Percentiles rank a stretch among this genome's conserved stretches.
Evolutionary conservation across 2,888 invertebrate species (phyloP).

Genomic region (Heteromyza rotundicornis): DNA sequence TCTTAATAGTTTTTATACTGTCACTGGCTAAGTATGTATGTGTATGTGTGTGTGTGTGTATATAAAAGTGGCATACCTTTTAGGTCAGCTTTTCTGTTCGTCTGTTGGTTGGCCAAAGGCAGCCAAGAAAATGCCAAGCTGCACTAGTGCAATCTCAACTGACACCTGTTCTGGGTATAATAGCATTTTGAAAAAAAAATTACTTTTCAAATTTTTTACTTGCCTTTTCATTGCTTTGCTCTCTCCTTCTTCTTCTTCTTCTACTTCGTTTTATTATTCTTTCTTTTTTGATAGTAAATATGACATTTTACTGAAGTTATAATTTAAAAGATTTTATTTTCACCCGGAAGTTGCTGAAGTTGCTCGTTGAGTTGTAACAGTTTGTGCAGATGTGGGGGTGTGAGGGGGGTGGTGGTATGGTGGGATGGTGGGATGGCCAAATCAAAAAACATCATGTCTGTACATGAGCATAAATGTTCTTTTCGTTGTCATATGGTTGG

Average conservation of each 20-base stretch:
- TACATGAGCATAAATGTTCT: neutral
- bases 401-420: too few relatives aligned
- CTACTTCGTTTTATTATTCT: neutral
- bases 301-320: slow-evolving; percentile 2
- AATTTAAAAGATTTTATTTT: slow-evolving; percentile 2
- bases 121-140: neutral
- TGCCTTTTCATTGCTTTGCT: neutral
- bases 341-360: neutral
- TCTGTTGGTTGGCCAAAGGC: neutral
- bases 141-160: neutral
- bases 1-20: neutral
- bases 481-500: too few relatives aligned
- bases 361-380: neutral
- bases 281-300: neutral
- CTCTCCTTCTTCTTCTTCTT: neutral
- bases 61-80: neutral
- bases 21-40: neutral
- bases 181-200: neutral
- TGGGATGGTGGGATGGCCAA: too few relatives aligned
- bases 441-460: neutral
- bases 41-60: neutral
- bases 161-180: neutral
- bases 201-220: neutral
- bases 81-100: neutral
- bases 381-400: neutral